Base-by-base conservation (phyloP, 2,797 vertebrate genomes). In the Macrochelys suwanniensis region DNA sequence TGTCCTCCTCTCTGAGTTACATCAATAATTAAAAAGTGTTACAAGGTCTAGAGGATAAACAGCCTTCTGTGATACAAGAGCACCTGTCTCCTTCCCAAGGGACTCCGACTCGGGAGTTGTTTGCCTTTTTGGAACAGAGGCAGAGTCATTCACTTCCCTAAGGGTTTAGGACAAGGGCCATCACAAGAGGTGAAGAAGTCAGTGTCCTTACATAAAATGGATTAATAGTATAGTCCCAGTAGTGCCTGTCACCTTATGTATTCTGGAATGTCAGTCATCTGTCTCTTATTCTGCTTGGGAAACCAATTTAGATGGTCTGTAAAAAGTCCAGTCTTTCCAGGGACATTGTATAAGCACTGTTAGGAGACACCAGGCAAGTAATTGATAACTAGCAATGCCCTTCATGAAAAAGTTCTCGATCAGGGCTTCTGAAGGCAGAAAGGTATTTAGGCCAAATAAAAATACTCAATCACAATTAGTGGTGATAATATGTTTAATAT, bases 21-120 rank as follows among this genome's bases (percentile, higher is more conserved):
- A 92, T 96, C 82, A 96, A 95, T 97, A 96, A 97, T 96, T 51
- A 92, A 83, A 78, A 61, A 85, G 84, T 0, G 0, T 71, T 88
- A 85, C 54, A 54, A 93, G 84, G 85, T 74, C 74, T 87, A 50
- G 59, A 93, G 82, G 71, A 87, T 87, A 87, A 93, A 59, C 81
- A 89, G 84, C 37, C 68, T 90, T 54, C 80, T 89, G 57, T 82
- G 86, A 59, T 37, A 42, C 26, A 16, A 54, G 59, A 86, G 65
- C 89, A 95, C 81, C 92, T 68, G 79, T 84, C 84, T 45, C 49
- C 49, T 89, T 37, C 53, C 65, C 3, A 15, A 84, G 0, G 65
- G 47, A 12, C 15, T 25, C 42, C 23, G n/a, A 84, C 54, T 65
- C 1, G 0, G 28, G 74, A 85, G 31, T 10, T 42, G 42, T 61